A percentile compares a stretch with the other conserved stretches of the same genome.
Conservation (phyloP, 2,888 invertebrate genomes). For the Mythimna loreyi region DNA sequence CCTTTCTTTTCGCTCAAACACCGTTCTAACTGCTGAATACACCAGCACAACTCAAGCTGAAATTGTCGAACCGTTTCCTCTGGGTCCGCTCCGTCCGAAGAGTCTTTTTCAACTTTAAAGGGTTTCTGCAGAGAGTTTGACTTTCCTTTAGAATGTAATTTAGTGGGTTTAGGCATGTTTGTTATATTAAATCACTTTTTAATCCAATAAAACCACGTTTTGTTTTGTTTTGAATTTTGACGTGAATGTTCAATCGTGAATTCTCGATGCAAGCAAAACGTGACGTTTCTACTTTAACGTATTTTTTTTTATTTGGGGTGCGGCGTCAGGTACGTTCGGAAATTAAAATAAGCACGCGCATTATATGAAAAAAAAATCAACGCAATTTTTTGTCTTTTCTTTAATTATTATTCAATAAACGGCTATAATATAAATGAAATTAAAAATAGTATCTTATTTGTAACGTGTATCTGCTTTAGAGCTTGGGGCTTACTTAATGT, state of each 20-base stretch:
- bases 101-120: slow-evolving; percentile 77
- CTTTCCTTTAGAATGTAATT: slow-evolving; percentile 85
- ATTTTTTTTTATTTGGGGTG: slow-evolving; percentile 32
- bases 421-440: too few species aligned
- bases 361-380: too few species aligned
- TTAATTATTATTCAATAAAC: too few species aligned
- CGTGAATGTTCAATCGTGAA: slow-evolving; percentile 31
- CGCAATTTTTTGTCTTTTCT: too few species aligned
- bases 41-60: slow-evolving; percentile 95
- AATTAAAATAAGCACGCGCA: slow-evolving; percentile 2
- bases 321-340: slow-evolving; percentile 50
- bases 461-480: too few species aligned
- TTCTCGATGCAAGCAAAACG: slow-evolving; percentile 2
- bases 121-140: slow-evolving; percentile 82
- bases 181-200: slow-evolving; percentile 22
- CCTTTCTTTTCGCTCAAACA: slow-evolving; percentile 91
- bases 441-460: too few species aligned
- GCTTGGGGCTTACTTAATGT: too few species aligned
- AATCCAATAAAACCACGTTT: slow-evolving; percentile 68
- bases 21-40: slow-evolving; percentile 93
- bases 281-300: slow-evolving; percentile 37
- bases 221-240: slow-evolving; percentile 70
- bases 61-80: slow-evolving; percentile 92
- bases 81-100: slow-evolving; percentile 72
- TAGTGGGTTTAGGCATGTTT: slow-evolving; percentile 85